A percentile compares a stretch with the other conserved stretches of the same genome.
Conservation (phyloP, 2,888 invertebrate species). For the Ecdyonurus torrentis region DNA sequence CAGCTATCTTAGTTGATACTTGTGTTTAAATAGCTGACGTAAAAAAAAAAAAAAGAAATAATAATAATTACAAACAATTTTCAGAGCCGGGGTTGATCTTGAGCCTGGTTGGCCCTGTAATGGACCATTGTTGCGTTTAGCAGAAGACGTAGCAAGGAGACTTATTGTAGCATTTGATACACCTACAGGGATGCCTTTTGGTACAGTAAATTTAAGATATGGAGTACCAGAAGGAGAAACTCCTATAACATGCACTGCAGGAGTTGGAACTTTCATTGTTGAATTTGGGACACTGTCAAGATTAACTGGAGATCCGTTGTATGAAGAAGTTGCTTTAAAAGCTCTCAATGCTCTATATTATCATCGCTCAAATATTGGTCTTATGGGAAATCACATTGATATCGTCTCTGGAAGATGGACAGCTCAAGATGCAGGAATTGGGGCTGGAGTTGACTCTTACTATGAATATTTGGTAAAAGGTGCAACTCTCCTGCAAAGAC, state of each 20-base stretch:
- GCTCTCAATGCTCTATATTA: constrained; percentile 80
- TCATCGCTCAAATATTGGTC: constrained; percentile 66
- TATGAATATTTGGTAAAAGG: constrained; percentile 98
- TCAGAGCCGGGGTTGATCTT: constrained; percentile 54
- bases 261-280: constrained; percentile 90
- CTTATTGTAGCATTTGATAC: constrained; percentile 82
- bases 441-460: constrained; percentile 91
- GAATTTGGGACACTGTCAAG: constrained; percentile 91
- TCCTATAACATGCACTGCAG: constrained; percentile 92
- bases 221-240: constrained; percentile 94
- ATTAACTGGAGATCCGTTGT: constrained; percentile 84
- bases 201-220: constrained; percentile 80
- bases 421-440: constrained; percentile 94
- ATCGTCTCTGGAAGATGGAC: constrained; percentile 92
- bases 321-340: constrained; percentile 87
- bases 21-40: background rate
- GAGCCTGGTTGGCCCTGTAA: constrained; percentile 97
- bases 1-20: no score
- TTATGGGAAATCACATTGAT: constrained; percentile 95
- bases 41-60: background rate
- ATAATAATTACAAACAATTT: constrained; percentile 2
- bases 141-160: constrained; percentile 86
- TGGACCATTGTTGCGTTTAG: constrained; percentile 80
- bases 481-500: constrained; percentile 72
- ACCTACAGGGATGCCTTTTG: constrained; percentile 92